Base-by-base conservation (phyloP, 2,888 invertebrate genomes). In the Eupithecia subumbrata region DNA sequence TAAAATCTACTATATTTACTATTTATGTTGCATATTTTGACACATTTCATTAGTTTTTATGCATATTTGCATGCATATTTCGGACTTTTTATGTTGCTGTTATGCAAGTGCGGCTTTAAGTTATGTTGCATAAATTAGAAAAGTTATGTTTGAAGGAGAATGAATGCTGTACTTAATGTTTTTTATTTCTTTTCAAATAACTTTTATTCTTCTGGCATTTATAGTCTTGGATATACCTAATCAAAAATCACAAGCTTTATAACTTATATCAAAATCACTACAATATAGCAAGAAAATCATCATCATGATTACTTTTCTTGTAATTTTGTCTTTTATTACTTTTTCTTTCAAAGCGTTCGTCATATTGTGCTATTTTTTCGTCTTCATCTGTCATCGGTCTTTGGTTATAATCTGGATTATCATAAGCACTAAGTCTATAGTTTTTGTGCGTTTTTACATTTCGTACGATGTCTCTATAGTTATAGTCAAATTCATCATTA, bases 361-460 rank as follows among this genome's bases (percentile, higher is more conserved):
- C n/a, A 56, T 56, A 22, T 56, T 12, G 9, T 56, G 22, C 9
- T 22, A 22, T 18, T 56, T 56, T 56, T 60, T 60, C 60, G 22
- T 60, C 25, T 25, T 60, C 60, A 25, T 60, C 25, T 60, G 60
- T 25, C 60, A 60, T 60, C 60, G 60, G 22, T 60, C 60, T 60
- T 60, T 5, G 22, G 25, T 60, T 60, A 60, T 60, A 60, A 60
- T 60, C 60, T 60, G 22, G 1, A 14, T 60, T 12, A 25, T 25
- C 60, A 60, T 56, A 11, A 22, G 25, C 25, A 1, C 12, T 0
- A 12, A 25, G 9, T 60, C 60, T 60, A 25, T 60, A 25, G 14
- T 25, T 25, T 60, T 60, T 60, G 60, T 60, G 14, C 12, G 25
- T 14, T n/a, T n/a, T 52, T n/a, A 5, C n/a, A 25, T 25, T 22